These are phyloP conservation scores for Girardinichthys multiradiatus DNA, from an alignment of 2,113 vertebrate species.

Conservation along the genomic window DNA sequence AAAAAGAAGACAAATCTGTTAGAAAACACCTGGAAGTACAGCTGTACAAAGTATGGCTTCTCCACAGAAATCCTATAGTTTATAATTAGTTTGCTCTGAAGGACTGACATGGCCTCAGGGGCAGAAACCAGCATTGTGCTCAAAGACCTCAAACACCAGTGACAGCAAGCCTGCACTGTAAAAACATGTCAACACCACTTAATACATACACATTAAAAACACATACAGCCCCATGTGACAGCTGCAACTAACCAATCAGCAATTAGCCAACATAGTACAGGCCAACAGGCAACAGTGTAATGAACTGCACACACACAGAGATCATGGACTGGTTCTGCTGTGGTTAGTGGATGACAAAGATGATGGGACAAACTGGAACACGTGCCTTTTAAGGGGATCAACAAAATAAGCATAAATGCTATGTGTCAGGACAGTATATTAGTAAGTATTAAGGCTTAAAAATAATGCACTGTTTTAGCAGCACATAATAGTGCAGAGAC, in stretches of 20 bases:
- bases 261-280: not conserved
- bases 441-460: too few species aligned
- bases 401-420: not conserved
- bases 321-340: conserved; percentile 42
- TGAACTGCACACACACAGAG: not conserved
- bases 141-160: conserved; percentile 54
- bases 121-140: conserved; percentile 29
- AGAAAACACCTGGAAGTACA: conserved; percentile 19
- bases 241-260: conserved; percentile 41
- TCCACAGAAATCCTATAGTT: conserved; percentile 6
- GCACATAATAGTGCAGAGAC: too few species aligned
- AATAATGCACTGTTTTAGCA: too few species aligned
- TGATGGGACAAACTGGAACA: conserved; percentile 6
- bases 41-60: conserved; percentile 4
- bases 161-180: conserved; percentile 57
- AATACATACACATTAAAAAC: conserved; percentile 55
- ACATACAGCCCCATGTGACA: conserved; percentile 27
- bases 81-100: conserved; percentile 13
- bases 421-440: fast-evolving
- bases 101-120: conserved; percentile 33
- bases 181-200: conserved; percentile 71
- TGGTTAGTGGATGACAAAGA: conserved; percentile 24
- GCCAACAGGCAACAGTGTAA: conserved; percentile 8
- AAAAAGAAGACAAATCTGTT: not conserved
- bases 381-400: not conserved